Evolutionary conservation across 2,113 vertebrate species (phyloP), one percentile per base, ranked within the genome.

Genomic region (Thinocorus orbignyianus): DNA sequence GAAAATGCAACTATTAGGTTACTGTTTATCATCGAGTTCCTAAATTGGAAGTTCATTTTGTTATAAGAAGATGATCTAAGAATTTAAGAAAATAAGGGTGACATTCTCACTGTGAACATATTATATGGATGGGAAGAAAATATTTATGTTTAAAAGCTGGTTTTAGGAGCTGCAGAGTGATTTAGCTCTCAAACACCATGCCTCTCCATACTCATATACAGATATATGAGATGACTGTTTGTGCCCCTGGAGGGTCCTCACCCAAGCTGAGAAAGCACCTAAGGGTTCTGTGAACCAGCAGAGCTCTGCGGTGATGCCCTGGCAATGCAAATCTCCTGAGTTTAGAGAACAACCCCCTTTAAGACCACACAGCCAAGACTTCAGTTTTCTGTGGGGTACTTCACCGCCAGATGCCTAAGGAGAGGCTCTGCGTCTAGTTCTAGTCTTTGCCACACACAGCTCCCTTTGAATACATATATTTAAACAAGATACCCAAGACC

Each of bases 141-240:
- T 14, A 54, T 41, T 84, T 81, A 5, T 11, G 8, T 92, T 86
- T 61, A 65, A 88, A 65, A 73, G 54, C 3, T 79, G 15, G 7
- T 48, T 73, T 86, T 28, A 48, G n/a, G 42, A 72, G 30, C 77
- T 41, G 4, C 42, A 28, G 57, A 39, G 28, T 64, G 31, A 84
- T n/a, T 81, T 11, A 30, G n/a, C 51, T 79, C 24, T 51, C 18
- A 41, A 42, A 84, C 37, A 30, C 39, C 11, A 6, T 22, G 48
- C 3, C 26, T 48, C 30, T 26, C 26, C 66, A 13, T 4, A 9
- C 11, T 55, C 9, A 31, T 7, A 49, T 2, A 13, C 8, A 65
- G 31, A 39, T 4, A 37, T 1, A 23, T 4, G 10, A 23, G 57
- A 7, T 1, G 42, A 5, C 20, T 65, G 2, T 1, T 16, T 6